phyloP scores from a whole-genome alignment of 2,888 invertebrate species.

The Griposia aprilina region DNA sequence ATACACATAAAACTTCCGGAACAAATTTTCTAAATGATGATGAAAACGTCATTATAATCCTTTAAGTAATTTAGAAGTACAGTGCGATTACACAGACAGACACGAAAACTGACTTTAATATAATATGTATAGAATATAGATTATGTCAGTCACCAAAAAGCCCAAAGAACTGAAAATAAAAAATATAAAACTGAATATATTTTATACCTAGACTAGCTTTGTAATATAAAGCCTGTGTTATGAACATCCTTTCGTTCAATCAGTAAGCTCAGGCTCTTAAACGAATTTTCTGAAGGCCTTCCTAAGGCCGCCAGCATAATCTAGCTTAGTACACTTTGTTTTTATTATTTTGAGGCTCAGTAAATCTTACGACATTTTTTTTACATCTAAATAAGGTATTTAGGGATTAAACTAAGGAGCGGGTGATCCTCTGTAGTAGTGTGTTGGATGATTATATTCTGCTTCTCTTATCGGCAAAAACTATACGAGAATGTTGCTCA shows the following conservation, averaged over 20 bases:
- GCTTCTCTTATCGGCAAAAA: too few species aligned
- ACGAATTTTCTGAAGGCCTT: constrained; percentile 35
- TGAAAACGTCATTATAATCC: too few species aligned
- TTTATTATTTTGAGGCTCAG: constrained; percentile 33
- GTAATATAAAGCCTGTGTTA: constrained; percentile 29
- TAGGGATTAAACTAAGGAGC: not conserved
- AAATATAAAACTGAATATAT: constrained; percentile 18
- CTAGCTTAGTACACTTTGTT: constrained; percentile 23
- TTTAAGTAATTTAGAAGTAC: too few species aligned
- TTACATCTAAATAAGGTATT: not conserved
- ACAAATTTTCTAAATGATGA: too few species aligned
- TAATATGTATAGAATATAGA: not conserved
- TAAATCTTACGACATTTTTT: constrained; percentile 20
- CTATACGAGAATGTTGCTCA: not conserved
- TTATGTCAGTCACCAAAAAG: not conserved
- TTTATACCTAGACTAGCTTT: constrained; percentile 28
- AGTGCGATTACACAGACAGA: too few species aligned
- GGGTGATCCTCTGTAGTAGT: not conserved
- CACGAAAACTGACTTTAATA: not conserved
- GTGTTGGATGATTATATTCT: not conserved
- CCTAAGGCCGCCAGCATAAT: constrained; percentile 12
- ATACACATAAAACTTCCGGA: too few species aligned
- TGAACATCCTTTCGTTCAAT: constrained; percentile 38
- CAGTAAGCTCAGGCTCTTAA: constrained; percentile 33
- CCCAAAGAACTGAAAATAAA: not conserved